A percentile compares a stretch with the other conserved stretches of the same genome.
phyloP scores from a whole-genome alignment of 2,797 vertebrate species.

The Acestrorhynchus altus region DNA sequence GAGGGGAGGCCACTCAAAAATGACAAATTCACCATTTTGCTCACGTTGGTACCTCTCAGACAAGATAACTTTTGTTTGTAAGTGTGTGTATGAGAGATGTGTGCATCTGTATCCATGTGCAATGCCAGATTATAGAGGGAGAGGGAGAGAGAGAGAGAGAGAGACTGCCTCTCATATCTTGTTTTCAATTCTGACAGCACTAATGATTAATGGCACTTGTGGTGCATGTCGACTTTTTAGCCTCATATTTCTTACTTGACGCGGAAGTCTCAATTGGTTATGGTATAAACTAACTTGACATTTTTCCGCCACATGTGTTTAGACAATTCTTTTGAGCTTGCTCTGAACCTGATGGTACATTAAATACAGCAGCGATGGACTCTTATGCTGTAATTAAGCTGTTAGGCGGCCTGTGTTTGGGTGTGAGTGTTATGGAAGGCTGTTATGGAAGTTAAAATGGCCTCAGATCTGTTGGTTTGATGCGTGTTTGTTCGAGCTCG shows the following conservation, averaged over 20 bases:
- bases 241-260: constrained; percentile 77
- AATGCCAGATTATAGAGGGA: constrained; percentile 70
- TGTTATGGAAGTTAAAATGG: constrained; percentile 61
- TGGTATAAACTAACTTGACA: constrained; percentile 72
- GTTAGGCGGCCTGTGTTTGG: constrained; percentile 71
- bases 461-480: constrained; percentile 65
- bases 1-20: constrained; percentile 70
- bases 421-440: constrained; percentile 72
- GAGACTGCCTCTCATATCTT: constrained; percentile 76
- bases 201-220: constrained; percentile 78
- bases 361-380: constrained; percentile 65
- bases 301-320: constrained; percentile 74
- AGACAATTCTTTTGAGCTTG: constrained; percentile 72
- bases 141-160: background rate
- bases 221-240: constrained; percentile 78
- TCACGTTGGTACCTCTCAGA: constrained; percentile 53
- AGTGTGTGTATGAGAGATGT: constrained; percentile 10
- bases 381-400: constrained; percentile 76
- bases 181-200: constrained; percentile 78
- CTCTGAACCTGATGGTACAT: constrained; percentile 72
- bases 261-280: constrained; percentile 78
- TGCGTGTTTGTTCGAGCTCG: constrained; percentile 34
- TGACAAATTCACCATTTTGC: constrained; percentile 66
- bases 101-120: constrained; percentile 59
- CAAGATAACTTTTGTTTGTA: constrained; percentile 44